Evolutionary conservation across 2,797 vertebrate genomes (phyloP).

Genomic region (Anisognathus igniventris): DNA sequence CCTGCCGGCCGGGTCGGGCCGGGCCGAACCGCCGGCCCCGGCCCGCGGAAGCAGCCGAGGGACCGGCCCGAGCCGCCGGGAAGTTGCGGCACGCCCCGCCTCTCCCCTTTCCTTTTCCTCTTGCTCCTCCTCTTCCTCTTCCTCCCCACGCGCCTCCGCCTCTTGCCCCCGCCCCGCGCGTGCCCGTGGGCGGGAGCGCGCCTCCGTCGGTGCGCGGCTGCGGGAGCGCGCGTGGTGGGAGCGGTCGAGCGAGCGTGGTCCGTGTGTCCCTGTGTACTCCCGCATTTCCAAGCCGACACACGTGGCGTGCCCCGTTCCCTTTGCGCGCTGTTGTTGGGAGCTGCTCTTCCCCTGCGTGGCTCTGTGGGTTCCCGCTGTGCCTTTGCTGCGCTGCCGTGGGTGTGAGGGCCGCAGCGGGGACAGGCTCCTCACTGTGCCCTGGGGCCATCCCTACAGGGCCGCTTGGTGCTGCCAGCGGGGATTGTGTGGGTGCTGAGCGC

Average conservation of each 20-base stretch:
- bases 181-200: neutral
- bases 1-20: neutral
- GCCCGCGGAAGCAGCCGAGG: too few species aligned
- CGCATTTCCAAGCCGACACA: neutral
- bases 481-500: neutral
- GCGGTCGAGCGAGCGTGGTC: neutral
- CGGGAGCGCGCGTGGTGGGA: neutral
- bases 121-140: neutral
- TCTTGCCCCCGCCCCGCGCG: neutral
- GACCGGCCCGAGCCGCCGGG: fast-evolving
- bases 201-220: neutral
- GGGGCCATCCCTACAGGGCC: neutral
- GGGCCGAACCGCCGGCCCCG: fast-evolving
- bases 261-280: neutral
- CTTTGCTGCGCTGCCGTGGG: neutral
- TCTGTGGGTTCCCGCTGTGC: fast-evolving
- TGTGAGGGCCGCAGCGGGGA: fast-evolving
- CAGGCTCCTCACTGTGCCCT: fast-evolving
- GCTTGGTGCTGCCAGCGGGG: neutral
- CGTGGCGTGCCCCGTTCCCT: too few species aligned
- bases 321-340: fast-evolving
- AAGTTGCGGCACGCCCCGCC: neutral
- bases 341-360: fast-evolving
- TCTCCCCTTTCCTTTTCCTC: neutral
- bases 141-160: neutral